Evolutionary conservation across 1,140 invertebrate species (phyloP).

Genomic region (Diorhabda sublineata): DNA sequence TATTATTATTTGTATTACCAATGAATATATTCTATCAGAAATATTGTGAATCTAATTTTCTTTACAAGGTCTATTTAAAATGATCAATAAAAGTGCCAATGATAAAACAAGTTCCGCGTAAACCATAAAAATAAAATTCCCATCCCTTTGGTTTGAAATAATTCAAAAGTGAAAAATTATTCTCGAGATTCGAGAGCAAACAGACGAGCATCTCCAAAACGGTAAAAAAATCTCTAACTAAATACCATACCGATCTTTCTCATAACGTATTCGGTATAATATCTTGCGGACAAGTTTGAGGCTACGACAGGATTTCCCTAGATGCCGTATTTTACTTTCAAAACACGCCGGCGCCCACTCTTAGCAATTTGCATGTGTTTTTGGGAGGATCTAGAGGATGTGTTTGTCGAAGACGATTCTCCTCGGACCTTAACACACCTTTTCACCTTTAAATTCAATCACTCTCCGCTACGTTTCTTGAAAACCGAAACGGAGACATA

Average conservation of each 20-base stretch:
- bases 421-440: slow-evolving; percentile 21
- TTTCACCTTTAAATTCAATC: slow-evolving; percentile 22
- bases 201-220: slow-evolving; percentile 11
- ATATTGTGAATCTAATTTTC: no score
- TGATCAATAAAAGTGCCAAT: slow-evolving; percentile 7
- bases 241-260: slow-evolving; percentile 26
- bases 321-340: slow-evolving; percentile 33
- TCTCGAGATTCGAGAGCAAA: not conserved
- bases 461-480: slow-evolving; percentile 13
- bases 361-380: slow-evolving; percentile 31
- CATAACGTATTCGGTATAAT: slow-evolving; percentile 24
- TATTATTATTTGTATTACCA: no score
- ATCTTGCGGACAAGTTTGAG: slow-evolving; percentile 23
- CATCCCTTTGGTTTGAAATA: not conserved
- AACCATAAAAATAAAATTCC: not conserved
- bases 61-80: no score
- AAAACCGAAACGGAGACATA: slow-evolving; percentile 9
- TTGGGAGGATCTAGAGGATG: slow-evolving; percentile 14
- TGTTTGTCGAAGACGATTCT: slow-evolving; percentile 23
- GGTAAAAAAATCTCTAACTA: slow-evolving; percentile 30
- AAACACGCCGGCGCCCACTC: slow-evolving; percentile 25
- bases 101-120: not conserved
- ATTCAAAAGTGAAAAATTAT: slow-evolving; percentile 16
- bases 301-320: slow-evolving; percentile 31
- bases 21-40: no score